Percentiles rank a stretch among this genome's conserved stretches.
Evolutionary conservation across 1,140 invertebrate genomes (phyloP).

Genomic region (Caenorhabditis latens): DNA sequence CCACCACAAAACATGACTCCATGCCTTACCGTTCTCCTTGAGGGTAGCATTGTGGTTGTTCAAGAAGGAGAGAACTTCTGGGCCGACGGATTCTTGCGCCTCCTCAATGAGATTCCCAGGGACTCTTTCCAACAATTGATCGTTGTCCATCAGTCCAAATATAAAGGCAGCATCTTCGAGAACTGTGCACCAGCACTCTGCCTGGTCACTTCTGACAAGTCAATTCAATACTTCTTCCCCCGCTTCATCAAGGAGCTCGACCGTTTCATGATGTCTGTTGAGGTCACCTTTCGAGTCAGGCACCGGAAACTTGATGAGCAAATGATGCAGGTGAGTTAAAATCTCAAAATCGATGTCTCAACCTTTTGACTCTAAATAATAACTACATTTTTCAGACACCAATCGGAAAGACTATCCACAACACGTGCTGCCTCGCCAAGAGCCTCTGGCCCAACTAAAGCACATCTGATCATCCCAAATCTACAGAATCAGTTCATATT

Average conservation of each 20-base stretch:
- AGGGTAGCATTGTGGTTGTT: background rate
- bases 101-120: background rate
- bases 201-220: background rate
- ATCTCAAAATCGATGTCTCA: no score
- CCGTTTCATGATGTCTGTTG: background rate
- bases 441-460: conserved; percentile 4
- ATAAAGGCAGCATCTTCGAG: background rate
- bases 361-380: no score
- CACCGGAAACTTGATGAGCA: background rate
- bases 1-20: background rate
- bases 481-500: no score
- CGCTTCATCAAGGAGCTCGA: conserved; percentile 8
- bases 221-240: conserved; percentile 10
- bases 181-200: background rate
- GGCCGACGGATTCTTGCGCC: conserved; percentile 34
- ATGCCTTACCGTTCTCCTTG: background rate
- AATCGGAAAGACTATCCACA: background rate
- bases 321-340: background rate
- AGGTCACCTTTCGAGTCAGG: background rate
- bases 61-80: conserved; percentile 29
- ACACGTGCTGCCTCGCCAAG: background rate
- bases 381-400: background rate
- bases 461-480: no score
- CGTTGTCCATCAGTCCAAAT: background rate
- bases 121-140: background rate